These are phyloP conservation scores for Cliona cf. orientalis DNA, from an alignment of 37 sponge, comb jelly and placozoan genomes.

Conservation along the genomic window DNA sequence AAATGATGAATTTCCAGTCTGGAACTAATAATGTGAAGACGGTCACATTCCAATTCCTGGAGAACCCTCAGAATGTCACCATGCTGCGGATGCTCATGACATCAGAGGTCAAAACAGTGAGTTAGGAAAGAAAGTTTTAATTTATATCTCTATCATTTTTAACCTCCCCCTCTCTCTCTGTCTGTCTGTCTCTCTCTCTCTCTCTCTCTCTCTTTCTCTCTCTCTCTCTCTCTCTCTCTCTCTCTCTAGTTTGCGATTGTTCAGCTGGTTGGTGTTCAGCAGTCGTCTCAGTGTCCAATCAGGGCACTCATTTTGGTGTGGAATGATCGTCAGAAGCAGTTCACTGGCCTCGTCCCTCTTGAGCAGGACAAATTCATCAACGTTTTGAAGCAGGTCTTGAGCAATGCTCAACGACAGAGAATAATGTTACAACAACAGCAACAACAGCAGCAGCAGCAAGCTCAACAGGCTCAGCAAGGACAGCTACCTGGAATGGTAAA, in stretches of 20 bases:
- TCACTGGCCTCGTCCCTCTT: slow-evolving; percentile 68
- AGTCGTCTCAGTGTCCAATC: slow-evolving; percentile 43
- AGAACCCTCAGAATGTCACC: slow-evolving; percentile 37
- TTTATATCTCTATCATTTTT: no score
- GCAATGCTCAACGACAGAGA: no score
- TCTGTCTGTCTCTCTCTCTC: no score
- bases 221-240: not conserved
- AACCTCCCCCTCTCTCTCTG: no score
- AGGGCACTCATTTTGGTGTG: slow-evolving; percentile 66
- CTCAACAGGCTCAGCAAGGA: no score
- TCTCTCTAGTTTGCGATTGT: slow-evolving; percentile 60
- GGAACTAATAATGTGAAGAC: slow-evolving; percentile 14
- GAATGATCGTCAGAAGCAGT: slow-evolving; percentile 58
- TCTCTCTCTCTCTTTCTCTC: not conserved
- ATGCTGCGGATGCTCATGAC: slow-evolving; percentile 49
- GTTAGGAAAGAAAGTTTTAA: not conserved
- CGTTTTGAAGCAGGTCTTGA: no score
- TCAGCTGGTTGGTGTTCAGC: slow-evolving; percentile 29
- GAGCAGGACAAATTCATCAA: no score
- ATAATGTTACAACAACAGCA: no score
- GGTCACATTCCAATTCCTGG: slow-evolving; percentile 56
- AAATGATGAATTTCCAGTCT: slow-evolving; percentile 34
- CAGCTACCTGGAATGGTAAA: no score
- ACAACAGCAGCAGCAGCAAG: no score
- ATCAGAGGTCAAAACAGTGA: slow-evolving; percentile 38